Base-by-base conservation (phyloP, 2,113 vertebrate species). In the Sebastes fasciatus region DNA sequence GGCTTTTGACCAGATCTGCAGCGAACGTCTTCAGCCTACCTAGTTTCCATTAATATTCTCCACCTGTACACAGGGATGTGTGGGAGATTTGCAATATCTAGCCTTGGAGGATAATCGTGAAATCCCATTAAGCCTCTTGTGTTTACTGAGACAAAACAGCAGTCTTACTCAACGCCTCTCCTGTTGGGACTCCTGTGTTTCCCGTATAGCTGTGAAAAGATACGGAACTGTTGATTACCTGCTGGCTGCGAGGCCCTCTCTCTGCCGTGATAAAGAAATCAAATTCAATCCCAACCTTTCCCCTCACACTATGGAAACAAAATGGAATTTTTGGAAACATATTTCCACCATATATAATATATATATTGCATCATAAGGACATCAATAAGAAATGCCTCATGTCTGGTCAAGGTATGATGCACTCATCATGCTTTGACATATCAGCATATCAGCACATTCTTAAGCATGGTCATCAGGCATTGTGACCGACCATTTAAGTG, bases 61-160 rank as follows among this genome's bases (percentile, higher is more conserved):
- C 84, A 81, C 86, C 82, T 87, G 86, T 54, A 54, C 71, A 66
- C 46, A 11, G 68, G 84, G 88, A 86, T 91, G 80, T 88, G 88
- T 78, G 85, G 66, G 79, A 88, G 92, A 94, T 94, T 93, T 92
- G 86, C 82, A 73, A 80, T 75, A 87, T 88, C 88, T 84, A 63
- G 87, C 89, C 88, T 89, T 57, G 76, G 84, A 94, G 87, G 88
- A 94, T 88, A 86, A 88, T 91, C 8, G 77, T 89, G 74, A 93
- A 94, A 94, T 93, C 92, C 90, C 85, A 92, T 93, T 94, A 93
- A 92, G 88, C 80, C 88, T 84, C 76, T 80, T 86, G 89, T 91
- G 91, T 93, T 94, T 94, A 90, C 90, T 89, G 84, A 94, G 93
- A 93, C 88, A 94, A 93, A 94, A 89, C 89, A 88, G 87, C 86